These are phyloP conservation scores for Euphysa ruthae DNA, from an alignment of 30 jellyfish, hydroid and myxozoan species.

Conservation along the genomic window DNA sequence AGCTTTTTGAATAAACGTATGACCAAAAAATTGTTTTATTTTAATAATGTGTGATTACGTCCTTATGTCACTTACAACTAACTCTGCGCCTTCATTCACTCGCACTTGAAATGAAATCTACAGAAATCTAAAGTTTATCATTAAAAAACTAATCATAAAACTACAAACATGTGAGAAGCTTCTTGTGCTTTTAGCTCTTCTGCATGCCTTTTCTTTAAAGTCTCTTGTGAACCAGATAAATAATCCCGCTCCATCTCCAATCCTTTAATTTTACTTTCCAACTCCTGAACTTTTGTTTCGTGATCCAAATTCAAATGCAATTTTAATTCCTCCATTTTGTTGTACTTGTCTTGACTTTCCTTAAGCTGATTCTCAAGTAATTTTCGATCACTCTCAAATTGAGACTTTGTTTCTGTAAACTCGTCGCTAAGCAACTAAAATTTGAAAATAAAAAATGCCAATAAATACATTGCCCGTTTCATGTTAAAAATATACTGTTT, in stretches of 20 bases:
- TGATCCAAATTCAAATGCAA: slow-evolving; percentile 14
- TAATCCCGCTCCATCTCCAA: slow-evolving; percentile 59
- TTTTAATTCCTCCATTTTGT: slow-evolving; percentile 40
- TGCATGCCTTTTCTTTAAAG: slow-evolving; percentile 48
- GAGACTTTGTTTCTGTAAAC: no score
- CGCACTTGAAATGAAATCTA: no score
- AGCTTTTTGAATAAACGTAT: no score
- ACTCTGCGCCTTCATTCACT: no score
- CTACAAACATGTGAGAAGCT: slow-evolving; percentile 58
- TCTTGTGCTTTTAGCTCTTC: slow-evolving; percentile 65
- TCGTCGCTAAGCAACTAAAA: no score
- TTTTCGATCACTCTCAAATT: no score
- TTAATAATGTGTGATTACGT: no score
- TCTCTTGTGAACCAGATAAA: slow-evolving; percentile 25
- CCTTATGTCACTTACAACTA: no score
- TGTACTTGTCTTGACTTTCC: slow-evolving; percentile 34
- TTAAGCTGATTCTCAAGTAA: slow-evolving; percentile 54
- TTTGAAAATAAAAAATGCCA: no score
- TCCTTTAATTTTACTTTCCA: slow-evolving; percentile 47
- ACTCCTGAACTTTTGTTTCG: slow-evolving; percentile 37
- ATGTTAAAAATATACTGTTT: no score
- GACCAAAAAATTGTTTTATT: no score
- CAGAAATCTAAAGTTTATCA: not conserved
- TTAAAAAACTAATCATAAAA: not conserved
- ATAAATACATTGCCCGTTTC: no score